Base-by-base conservation (phyloP, 2,888 invertebrate species). In the Ametastegia equiseti region DNA sequence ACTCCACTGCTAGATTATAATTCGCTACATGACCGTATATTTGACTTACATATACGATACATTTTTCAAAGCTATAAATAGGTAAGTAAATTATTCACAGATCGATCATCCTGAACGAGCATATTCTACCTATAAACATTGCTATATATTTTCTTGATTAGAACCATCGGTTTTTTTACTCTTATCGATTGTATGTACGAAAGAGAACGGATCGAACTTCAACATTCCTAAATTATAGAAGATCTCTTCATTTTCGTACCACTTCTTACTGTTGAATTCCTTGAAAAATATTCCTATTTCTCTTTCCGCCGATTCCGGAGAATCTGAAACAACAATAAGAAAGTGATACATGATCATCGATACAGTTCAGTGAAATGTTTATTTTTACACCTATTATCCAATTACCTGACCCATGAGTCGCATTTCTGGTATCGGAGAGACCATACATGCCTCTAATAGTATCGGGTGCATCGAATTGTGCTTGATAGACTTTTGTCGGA, bases 371-470 rank as follows among this genome's bases (percentile, higher is more conserved):
- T 65, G 9, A n/a, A 63, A 7, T 1, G 19, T 39, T 13, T 27
- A 45, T n/a, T 42, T 79, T 39, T 4, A 15, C 6, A n/a, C 7
- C 19, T 11, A 67, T 39, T 5, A 13, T 67, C 19, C 19, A 42
- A 79, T 79, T 93, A 95, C 97, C 98, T 89, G 98, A 98, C 19
- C 98, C 98, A 92, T 99, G 99, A 11, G 96, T 96, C 1, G 97
- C 97, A 93, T 99, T 99, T 87, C 98, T 94, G 0, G 99, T 98
- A 90, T 99, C 99, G 0, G 98, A 97, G 23, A 98, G 93, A 0
- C 98, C 98, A 92, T 96, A 97, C 88, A 94, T 93, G 1, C 97
- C 97, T 86, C 99, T 93, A 83, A 99, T 95, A 79, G 96, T 95
- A 80, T 95, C 91, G 0, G 98, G 98, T 80, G 95, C 94, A 81